Evolutionary conservation across 1,140 invertebrate species (phyloP), one percentile per base, ranked within the genome.

Genomic region (Leptopilina boulardi): DNA sequence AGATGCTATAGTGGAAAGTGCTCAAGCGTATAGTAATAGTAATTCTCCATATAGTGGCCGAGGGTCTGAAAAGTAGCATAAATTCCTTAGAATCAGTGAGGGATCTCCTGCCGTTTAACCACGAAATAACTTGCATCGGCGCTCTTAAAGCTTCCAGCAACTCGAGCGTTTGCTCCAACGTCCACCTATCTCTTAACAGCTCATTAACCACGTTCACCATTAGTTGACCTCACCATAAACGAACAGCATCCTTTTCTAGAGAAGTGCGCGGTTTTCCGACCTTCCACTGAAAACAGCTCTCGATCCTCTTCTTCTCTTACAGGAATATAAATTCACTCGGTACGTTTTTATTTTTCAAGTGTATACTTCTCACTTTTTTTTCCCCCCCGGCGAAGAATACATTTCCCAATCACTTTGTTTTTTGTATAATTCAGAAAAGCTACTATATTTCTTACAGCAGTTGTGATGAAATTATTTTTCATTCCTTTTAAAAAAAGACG

Each of bases 141-240:
- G 75, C 77, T 78, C 70, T 54, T 18, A 73, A 79, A 70, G 75
- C 77, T 70, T 54, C 75, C 51, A 80, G 75, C 78, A 75, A 78
- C 78, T 78, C 73, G 74, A 71, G 78, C 78, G 75, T 70, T 82
- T 51, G 47, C 47, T 79, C 71, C 66, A 79, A 77, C 59, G 72
- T 84, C 78, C 79, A 75, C 77, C 79, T 81, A 83, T 81, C 84
- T 80, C 80, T 87, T 86, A 87, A 86, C 86, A 86, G 84, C 84
- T 84, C 86, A 87, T 87, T 86, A 87, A 86, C 77, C 82, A 83
- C 82, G 83, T 82, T 70, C 79, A 85, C 82, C 80, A 79, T 75
- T 75, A 75, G 47, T 80, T 83, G 84, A 85, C 84, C 84, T 77
- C 76, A 44, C 54, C 47, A 51, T 51, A 51, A 51, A 51, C 47